Evolutionary conservation across 2,888 invertebrate species (phyloP).

Genomic region (Drosophila longiperda): DNA sequence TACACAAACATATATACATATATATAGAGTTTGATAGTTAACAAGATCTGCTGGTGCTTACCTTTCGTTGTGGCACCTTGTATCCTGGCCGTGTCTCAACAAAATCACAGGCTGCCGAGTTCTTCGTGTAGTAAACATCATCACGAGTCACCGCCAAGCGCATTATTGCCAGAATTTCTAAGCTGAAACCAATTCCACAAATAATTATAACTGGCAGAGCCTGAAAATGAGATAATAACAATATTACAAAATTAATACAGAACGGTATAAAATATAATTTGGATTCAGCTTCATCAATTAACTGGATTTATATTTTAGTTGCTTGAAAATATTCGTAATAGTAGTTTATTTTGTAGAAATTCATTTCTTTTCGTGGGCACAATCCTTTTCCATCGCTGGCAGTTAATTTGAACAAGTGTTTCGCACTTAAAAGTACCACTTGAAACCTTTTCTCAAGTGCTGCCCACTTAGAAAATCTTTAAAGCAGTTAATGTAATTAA

Average conservation of each 20-base stretch:
- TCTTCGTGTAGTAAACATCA: conserved; percentile 70
- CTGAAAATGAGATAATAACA: conserved; percentile 46
- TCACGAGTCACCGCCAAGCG: conserved; percentile 59
- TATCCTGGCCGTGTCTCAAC: conserved; percentile 71
- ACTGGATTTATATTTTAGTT: neutral
- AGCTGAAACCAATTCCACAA: conserved; percentile 28
- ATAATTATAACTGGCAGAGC: conserved; percentile 63
- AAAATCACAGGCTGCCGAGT: conserved; percentile 46
- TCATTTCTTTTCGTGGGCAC: neutral
- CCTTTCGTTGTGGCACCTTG: conserved; percentile 54
- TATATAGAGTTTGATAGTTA: neutral
- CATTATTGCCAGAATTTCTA: conserved; percentile 36
- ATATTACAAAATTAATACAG: neutral
- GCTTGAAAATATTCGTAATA: neutral
- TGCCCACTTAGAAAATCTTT: conserved; percentile 14
- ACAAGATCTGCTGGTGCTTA: conserved; percentile 13
- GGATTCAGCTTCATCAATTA: neutral
- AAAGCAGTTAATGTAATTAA: neutral
- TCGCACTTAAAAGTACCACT: neutral
- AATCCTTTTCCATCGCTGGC: neutral
- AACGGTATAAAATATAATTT: neutral
- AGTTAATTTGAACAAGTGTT: conserved; percentile 3
- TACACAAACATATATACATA: neutral
- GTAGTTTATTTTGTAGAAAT: neutral
- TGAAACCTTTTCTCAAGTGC: conserved; percentile 20